A percentile compares a stretch with the other conserved stretches of the same genome.
phyloP scores from a whole-genome alignment of 1,140 invertebrate genomes.

The Vanessa atalanta region DNA sequence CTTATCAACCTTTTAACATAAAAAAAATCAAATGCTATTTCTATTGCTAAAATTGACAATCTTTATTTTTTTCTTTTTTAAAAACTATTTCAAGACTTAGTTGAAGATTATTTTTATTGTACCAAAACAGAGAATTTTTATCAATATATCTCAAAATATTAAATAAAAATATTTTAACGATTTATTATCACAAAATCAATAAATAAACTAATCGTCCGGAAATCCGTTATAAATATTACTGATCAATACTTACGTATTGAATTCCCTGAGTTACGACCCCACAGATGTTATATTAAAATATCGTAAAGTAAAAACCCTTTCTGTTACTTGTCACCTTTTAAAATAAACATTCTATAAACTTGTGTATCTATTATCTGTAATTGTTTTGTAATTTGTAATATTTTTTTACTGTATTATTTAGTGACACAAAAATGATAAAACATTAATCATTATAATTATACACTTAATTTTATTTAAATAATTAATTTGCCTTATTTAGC shows the following conservation, averaged over 20 bases:
- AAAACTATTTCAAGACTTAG: too few species aligned
- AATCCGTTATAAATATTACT: conserved; percentile 16
- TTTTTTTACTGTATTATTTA: too few species aligned
- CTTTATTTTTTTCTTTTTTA: too few species aligned
- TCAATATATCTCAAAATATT: not conserved
- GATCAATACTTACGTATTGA: conserved; percentile 15
- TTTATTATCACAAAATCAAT: conserved; percentile 11
- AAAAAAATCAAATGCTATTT: too few species aligned
- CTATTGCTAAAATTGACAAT: too few species aligned
- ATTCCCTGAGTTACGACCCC: conserved; percentile 23
- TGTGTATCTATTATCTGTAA: not conserved
- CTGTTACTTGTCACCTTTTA: not conserved
- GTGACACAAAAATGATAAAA: too few species aligned
- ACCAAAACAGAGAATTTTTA: not conserved
- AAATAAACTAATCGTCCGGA: conserved; percentile 10
- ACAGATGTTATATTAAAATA: conserved; percentile 19
- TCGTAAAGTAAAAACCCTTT: conserved; percentile 12
- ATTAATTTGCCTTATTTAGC: too few species aligned
- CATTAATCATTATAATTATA: too few species aligned
- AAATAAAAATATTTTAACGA: not conserved
- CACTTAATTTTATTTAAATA: too few species aligned
- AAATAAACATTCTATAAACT: not conserved
- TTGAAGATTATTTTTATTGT: not conserved
- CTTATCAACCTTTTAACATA: too few species aligned
- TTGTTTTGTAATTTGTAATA: not conserved